Evolutionary conservation across 2,113 vertebrate species (phyloP).

Genomic region (Atherinomorus stipes): DNA sequence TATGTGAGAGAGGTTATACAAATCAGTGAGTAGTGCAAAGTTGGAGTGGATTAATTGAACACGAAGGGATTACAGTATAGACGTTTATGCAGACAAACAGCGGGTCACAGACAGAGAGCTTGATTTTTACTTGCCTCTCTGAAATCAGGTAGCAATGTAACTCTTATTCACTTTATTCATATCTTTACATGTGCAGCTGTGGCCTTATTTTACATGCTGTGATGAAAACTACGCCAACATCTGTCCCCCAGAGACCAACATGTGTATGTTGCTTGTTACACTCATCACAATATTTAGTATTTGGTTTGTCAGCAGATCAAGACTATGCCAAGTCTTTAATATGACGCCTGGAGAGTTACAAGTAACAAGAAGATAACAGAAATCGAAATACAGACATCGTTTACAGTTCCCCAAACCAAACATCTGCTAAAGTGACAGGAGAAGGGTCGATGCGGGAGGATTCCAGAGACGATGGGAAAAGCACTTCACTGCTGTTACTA

Average conservation of each 20-base stretch:
- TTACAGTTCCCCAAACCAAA: slow-evolving; percentile 97
- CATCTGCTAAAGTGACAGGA: slow-evolving; percentile 98
- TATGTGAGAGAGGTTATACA: slow-evolving; percentile 75
- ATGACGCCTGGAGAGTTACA: slow-evolving; percentile 91
- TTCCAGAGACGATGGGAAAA: slow-evolving; percentile 91
- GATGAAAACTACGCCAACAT: slow-evolving; percentile 27
- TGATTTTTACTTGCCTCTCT: slow-evolving; percentile 57
- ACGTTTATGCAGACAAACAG: slow-evolving; percentile 75
- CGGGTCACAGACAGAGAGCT: slow-evolving; percentile 67
- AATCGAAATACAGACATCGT: slow-evolving; percentile 94
- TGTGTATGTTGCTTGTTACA: slow-evolving; percentile 32
- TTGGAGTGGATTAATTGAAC: slow-evolving; percentile 79
- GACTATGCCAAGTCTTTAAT: slow-evolving; percentile 89
- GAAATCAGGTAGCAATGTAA: slow-evolving; percentile 49
- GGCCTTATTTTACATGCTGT: slow-evolving; percentile 28
- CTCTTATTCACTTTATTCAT: slow-evolving; percentile 17
- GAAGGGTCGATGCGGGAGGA: slow-evolving; percentile 89
- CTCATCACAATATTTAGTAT: slow-evolving; percentile 40
- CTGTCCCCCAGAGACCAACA: slow-evolving; percentile 41
- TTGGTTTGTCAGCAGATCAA: slow-evolving; percentile 57
- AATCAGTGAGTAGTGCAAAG: slow-evolving; percentile 73
- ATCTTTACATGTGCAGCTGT: slow-evolving; percentile 25
- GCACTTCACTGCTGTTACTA: slow-evolving; percentile 89
- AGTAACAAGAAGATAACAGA: slow-evolving; percentile 94
- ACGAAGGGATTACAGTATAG: slow-evolving; percentile 74